phyloP scores from a whole-genome alignment of 2,888 invertebrate species.

The Podabrus alpinus region DNA sequence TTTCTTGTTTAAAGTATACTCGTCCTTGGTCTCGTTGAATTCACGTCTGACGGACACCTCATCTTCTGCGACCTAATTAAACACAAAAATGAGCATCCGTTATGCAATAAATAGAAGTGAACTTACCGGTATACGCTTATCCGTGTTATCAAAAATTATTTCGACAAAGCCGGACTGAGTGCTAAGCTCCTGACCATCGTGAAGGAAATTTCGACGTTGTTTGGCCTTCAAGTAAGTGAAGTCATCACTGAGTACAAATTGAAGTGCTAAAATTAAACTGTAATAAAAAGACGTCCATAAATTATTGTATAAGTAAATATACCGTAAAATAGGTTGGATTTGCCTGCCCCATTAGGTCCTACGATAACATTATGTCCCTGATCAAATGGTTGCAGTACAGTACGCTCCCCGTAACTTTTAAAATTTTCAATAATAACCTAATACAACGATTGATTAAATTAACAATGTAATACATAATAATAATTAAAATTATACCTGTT shows the following conservation, averaged over 20 bases:
- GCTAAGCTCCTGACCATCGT: slow-evolving; percentile 96
- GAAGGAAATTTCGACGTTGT: slow-evolving; percentile 91
- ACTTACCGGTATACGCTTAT: slow-evolving; percentile 92
- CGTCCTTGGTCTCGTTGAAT: slow-evolving; percentile 98
- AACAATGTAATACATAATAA: neutral
- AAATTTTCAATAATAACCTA: slow-evolving; percentile 99
- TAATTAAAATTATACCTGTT: neutral
- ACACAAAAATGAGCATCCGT: neutral
- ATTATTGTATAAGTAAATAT: slow-evolving; percentile 41
- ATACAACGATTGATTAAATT: slow-evolving; percentile 2
- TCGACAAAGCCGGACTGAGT: slow-evolving; percentile 98
- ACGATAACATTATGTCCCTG: slow-evolving; percentile 98
- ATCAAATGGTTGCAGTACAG: slow-evolving; percentile 96
- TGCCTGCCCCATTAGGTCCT: slow-evolving; percentile 99
- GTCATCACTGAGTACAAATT: slow-evolving; percentile 99
- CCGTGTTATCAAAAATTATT: slow-evolving; percentile 98
- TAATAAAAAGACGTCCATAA: neutral
- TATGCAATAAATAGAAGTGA: neutral
- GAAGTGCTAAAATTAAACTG: slow-evolving; percentile 78
- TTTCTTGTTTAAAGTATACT: slow-evolving; percentile 98
- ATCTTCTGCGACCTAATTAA: slow-evolving; percentile 89
- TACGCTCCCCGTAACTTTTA: slow-evolving; percentile 98
- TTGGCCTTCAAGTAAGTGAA: slow-evolving; percentile 96
- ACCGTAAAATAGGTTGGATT: slow-evolving; percentile 99
- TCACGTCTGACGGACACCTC: slow-evolving; percentile 94